phyloP scores from a whole-genome alignment of 2,797 vertebrate genomes.

The Merluccius polli region DNA sequence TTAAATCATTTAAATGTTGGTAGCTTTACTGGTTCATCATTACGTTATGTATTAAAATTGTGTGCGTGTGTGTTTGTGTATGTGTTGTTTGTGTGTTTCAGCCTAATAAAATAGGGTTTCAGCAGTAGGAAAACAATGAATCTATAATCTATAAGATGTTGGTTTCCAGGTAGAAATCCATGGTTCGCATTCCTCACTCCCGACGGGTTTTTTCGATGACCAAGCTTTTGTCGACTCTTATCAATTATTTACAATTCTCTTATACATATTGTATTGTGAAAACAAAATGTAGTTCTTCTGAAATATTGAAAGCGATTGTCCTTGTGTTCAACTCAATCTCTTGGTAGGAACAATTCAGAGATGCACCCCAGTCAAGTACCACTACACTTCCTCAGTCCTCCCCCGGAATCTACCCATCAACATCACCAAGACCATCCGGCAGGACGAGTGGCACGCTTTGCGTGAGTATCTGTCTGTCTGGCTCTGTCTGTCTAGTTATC shows the following conservation, averaged over 20 bases:
- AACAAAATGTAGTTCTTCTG: not conserved
- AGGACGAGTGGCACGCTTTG: constrained; percentile 92
- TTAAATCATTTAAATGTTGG: too few species aligned
- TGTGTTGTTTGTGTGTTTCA: not conserved
- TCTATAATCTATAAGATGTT: not conserved
- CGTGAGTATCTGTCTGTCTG: constrained; percentile 74
- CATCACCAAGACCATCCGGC: constrained; percentile 91
- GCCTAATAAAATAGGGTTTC: not conserved
- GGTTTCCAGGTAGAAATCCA: not conserved
- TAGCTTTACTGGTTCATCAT: too few species aligned
- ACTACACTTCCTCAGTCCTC: constrained; percentile 91
- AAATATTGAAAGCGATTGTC: not conserved
- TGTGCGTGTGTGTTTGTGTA: not conserved
- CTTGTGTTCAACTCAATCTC: constrained; percentile 17
- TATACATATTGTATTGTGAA: not conserved
- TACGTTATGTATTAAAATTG: too few species aligned
- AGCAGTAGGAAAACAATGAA: not conserved
- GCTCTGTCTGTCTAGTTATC: not conserved
- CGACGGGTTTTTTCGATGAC: not conserved
- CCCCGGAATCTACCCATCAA: constrained; percentile 86
- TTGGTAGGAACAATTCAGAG: constrained; percentile 83
- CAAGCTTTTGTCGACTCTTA: not conserved
- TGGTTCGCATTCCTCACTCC: not conserved
- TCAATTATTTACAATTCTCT: not conserved
- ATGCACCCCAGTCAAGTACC: constrained; percentile 88